Conservation (phyloP, 2,113 vertebrate genomes). For the Charadrius vociferus region DNA sequence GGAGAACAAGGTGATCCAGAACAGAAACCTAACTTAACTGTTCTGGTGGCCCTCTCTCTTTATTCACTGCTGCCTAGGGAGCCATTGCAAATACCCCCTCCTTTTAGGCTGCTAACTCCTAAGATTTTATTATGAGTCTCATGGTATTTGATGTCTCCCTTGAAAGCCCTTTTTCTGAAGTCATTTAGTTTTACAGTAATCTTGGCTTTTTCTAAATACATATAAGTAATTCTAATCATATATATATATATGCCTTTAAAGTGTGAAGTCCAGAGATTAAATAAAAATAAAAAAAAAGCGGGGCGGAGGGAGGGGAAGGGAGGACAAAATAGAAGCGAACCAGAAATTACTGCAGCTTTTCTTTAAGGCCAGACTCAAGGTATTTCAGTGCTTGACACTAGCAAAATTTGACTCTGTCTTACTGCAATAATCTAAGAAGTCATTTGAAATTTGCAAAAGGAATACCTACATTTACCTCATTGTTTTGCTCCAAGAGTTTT, state of each 20-base stretch:
- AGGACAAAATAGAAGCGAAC: not conserved
- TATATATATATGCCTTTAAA: not conserved
- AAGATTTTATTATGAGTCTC: not conserved
- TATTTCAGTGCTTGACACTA: not conserved
- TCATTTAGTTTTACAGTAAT: not conserved
- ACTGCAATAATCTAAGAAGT: not conserved
- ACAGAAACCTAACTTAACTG: not conserved
- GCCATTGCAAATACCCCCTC: not conserved
- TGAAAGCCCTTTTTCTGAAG: not conserved
- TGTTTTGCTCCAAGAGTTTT: not conserved
- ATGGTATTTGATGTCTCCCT: not conserved
- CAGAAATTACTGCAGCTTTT: not conserved
- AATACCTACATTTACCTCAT: not conserved
- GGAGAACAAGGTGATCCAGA: not conserved
- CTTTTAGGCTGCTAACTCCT: not conserved
- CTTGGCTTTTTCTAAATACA: not conserved
- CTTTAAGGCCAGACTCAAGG: not conserved
- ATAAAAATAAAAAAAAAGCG: not conserved
- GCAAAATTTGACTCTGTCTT: not conserved
- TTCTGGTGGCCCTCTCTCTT: not conserved
- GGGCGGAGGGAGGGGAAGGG: fast-evolving
- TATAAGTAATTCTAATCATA: not conserved
- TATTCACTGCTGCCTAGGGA: not conserved
- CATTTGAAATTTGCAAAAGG: not conserved
- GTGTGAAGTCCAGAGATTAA: not conserved